phyloP scores from a whole-genome alignment of 92 coral and sea anemone species.

The Meandrina meandrites region DNA sequence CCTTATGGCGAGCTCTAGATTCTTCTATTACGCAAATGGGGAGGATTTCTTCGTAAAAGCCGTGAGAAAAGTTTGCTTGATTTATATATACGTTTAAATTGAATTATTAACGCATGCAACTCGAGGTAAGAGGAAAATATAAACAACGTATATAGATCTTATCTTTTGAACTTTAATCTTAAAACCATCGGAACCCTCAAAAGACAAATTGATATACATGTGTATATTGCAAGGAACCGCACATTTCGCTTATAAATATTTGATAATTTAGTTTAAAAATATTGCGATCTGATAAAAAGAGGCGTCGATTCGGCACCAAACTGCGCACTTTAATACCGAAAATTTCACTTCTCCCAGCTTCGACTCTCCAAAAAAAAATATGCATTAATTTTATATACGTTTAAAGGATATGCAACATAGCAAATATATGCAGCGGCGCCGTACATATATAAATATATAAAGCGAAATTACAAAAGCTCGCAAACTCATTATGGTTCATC shows the following conservation, averaged over 20 bases:
- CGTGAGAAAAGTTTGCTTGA: background rate
- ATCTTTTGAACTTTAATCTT: slow-evolving; percentile 17
- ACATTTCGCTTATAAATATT: slow-evolving; percentile 18
- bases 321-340: background rate
- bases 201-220: background rate
- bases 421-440: background rate
- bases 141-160: background rate
- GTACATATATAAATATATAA: background rate
- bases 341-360: background rate
- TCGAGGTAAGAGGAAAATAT: background rate
- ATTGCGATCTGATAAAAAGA: slow-evolving; percentile 10
- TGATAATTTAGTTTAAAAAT: slow-evolving; percentile 10
- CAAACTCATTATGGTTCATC: background rate
- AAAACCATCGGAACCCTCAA: slow-evolving; percentile 9
- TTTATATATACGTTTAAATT: background rate
- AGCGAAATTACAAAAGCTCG: background rate
- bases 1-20: background rate
- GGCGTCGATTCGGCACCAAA: slow-evolving; percentile 4
- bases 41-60: background rate
- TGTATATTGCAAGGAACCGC: background rate
- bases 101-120: background rate
- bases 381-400: too few species aligned
- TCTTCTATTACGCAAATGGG: background rate
- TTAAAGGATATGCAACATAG: background rate
- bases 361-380: background rate